phyloP scores from a whole-genome alignment of 1,140 invertebrate species.

The Papilio machaon region DNA sequence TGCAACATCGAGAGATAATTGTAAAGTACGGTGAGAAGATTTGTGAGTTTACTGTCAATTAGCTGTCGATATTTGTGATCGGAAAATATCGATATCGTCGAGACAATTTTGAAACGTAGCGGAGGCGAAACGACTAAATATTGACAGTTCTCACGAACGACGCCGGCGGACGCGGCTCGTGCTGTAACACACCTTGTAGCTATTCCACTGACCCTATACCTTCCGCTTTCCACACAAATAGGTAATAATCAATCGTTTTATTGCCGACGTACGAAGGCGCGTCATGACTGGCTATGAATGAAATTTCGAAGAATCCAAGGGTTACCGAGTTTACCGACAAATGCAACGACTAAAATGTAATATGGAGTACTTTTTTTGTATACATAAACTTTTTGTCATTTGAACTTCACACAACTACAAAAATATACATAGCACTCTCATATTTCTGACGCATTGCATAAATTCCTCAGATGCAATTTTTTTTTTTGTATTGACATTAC shows the following conservation, averaged over 20 bases:
- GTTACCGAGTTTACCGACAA: constrained; percentile 1
- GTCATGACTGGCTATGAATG: constrained; percentile 58
- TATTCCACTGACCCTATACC: constrained; percentile 56
- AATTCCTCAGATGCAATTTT: constrained; percentile 55
- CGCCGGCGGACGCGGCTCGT: constrained; percentile 64
- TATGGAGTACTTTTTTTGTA: constrained; percentile 31
- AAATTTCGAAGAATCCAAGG: constrained; percentile 68
- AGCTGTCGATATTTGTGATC: constrained; percentile 69
- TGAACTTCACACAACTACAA: not conserved
- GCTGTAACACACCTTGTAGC: constrained; percentile 54
- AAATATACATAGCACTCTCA: not conserved
- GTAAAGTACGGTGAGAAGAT: constrained; percentile 52
- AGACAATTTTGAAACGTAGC: constrained; percentile 79
- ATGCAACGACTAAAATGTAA: constrained; percentile 11
- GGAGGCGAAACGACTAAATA: constrained; percentile 69
- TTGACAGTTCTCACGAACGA: constrained; percentile 79
- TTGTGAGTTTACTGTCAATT: constrained; percentile 52
- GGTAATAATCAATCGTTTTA: constrained; percentile 82
- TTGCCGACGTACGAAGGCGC: constrained; percentile 70
- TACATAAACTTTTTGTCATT: constrained; percentile 22
- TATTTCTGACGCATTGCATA: constrained; percentile 53
- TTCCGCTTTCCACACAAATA: constrained; percentile 81
- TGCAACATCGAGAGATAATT: constrained; percentile 57
- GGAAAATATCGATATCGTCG: constrained; percentile 79
- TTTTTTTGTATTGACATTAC: constrained; percentile 63